These are phyloP conservation scores for Clanis bilineata DNA, from an alignment of 2,888 invertebrate genomes.

Conservation along the genomic window DNA sequence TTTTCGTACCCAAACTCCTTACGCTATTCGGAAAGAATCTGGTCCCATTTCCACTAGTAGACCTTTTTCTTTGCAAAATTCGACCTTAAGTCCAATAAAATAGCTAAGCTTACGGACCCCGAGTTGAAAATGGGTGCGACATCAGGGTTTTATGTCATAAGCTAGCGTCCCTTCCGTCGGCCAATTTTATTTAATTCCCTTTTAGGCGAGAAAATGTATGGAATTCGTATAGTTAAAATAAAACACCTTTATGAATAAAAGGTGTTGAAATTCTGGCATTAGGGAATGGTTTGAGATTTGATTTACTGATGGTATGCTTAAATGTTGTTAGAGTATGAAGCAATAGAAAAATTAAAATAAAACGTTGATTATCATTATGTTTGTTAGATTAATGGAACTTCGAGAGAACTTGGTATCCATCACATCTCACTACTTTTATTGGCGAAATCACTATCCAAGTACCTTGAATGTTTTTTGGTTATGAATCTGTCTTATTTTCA, in stretches of 20 bases:
- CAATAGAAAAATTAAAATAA: no score
- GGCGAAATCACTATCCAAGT: no score
- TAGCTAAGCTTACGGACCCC: slow-evolving; percentile 20
- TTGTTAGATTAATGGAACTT: no score
- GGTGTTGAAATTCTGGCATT: background rate
- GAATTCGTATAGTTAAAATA: background rate
- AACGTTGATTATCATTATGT: no score
- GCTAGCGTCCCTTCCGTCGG: slow-evolving; percentile 29
- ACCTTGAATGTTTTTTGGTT: no score
- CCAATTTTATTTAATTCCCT: slow-evolving; percentile 35
- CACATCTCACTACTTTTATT: no score
- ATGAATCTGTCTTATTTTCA: no score
- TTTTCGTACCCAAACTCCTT: background rate
- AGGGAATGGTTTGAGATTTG: background rate
- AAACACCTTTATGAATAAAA: background rate
- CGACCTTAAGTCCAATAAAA: slow-evolving; percentile 19
- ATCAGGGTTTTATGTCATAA: slow-evolving; percentile 25
- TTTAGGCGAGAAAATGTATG: slow-evolving; percentile 19
- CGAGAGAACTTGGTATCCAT: no score
- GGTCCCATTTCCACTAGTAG: slow-evolving; percentile 1
- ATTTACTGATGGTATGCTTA: background rate
- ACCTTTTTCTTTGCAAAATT: slow-evolving; percentile 6
- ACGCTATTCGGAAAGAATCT: background rate
- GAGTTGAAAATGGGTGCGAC: slow-evolving; percentile 23
- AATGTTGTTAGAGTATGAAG: no score